A percentile compares a stretch with the other conserved stretches of the same genome.
Conservation (phyloP, 2,113 vertebrate genomes). For the Danionella cerebrum region DNA sequence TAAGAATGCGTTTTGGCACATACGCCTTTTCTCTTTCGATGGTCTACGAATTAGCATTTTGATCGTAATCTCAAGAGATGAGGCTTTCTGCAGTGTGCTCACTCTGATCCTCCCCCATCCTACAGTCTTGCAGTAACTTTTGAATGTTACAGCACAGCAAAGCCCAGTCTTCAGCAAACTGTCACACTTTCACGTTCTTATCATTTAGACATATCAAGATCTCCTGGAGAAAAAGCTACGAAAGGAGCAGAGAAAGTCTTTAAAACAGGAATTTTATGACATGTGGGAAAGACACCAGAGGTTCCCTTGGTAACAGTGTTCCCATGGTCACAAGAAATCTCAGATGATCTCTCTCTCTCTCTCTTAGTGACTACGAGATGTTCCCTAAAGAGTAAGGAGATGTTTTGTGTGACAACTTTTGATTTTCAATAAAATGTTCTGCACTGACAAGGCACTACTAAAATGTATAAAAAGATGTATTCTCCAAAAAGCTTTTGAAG, state of each 20-base stretch:
- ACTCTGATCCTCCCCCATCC: neutral
- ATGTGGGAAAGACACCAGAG: neutral
- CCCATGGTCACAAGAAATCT: constrained; percentile 25
- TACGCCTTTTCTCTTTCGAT: neutral
- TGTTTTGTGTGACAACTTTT: no score
- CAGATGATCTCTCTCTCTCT: neutral
- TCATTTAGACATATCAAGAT: neutral
- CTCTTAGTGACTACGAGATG: neutral
- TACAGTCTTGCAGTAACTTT: neutral
- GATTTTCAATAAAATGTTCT: no score
- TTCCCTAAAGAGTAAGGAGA: no score
- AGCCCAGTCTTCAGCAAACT: neutral
- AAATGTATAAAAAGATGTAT: no score
- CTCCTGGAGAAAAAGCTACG: neutral
- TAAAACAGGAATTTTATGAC: no score
- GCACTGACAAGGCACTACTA: no score
- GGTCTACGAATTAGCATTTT: neutral
- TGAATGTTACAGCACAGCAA: neutral
- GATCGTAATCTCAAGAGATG: neutral
- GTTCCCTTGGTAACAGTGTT: constrained; percentile 27
- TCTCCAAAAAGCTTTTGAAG: no score
- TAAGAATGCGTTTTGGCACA: neutral
- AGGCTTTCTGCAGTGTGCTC: neutral
- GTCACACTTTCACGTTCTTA: neutral
- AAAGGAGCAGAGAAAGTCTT: neutral